Evolutionary conservation across 2,888 invertebrate species (phyloP), one percentile per base, ranked within the genome.

Genomic region (Oscheius myriophilus): DNA sequence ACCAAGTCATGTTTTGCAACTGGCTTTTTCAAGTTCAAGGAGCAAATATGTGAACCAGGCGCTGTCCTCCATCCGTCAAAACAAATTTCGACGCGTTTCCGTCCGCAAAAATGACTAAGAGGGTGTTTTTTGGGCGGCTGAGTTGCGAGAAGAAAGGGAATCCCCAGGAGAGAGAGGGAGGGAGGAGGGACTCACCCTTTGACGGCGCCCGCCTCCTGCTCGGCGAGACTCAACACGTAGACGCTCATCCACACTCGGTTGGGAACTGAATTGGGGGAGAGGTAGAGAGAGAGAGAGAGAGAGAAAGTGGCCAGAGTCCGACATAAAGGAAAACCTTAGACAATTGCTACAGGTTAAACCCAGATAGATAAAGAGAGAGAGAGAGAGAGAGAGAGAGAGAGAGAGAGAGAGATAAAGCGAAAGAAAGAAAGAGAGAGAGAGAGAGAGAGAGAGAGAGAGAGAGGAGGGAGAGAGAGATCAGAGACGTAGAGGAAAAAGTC

Each of bases 211-310:
- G 51, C 62, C 25, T 63, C 63, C 53, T 63, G 63, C 25, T 63
- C 63, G 52, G 63, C 63, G 49, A 63, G 52, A 52, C 53, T 63
- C 42, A 63, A 43, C 63, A 63, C 52, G 63, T 63, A 63, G 52
- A 63, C 63, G 53, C 52, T 52, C 63, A 63, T 63, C 33, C 25
- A 58, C n/a, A 14, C 33, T 33, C 33, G 33, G 33, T 33, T 33
- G 33, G 41, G 43, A 23, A 23, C 57, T 57, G 33, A 57, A 23
- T n/a, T n/a, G n/a, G n/a, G n/a, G 21, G 23, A 21, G 49, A 16
- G 11, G 16, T 58, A 21, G 42, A 21, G 21, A 51, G 53, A 21
- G 23, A 58, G 25, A 58, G 43, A 14, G 57, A 33, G 33, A 45
- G 26, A 45, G 42, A 14, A 43, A 41, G 33, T 7, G 21, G 12